Conservation (phyloP, 2,888 invertebrate genomes). For the Lasioglossum villosulum region DNA sequence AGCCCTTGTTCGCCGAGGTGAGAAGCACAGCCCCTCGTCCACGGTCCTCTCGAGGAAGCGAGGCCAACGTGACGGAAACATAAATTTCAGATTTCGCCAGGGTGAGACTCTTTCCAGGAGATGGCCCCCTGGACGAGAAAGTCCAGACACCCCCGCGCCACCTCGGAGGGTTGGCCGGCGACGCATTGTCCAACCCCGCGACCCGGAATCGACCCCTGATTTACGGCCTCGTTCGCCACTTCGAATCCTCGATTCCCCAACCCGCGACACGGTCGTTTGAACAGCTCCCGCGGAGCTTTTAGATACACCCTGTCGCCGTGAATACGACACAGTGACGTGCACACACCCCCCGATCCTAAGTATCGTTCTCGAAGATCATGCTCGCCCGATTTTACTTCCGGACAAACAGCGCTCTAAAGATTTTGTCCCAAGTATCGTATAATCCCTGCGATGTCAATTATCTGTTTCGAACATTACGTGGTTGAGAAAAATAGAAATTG, state of each 20-base stretch:
- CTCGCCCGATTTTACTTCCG: background rate
- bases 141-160: constrained; percentile 7
- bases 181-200: constrained; percentile 42
- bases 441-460: background rate
- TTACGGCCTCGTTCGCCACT: constrained; percentile 29
- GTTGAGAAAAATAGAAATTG: background rate
- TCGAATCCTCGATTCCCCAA: background rate
- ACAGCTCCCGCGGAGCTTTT: constrained; percentile 8
- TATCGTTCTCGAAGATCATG: background rate
- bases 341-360: background rate
- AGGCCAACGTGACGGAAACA: constrained; percentile 46
- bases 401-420: background rate
- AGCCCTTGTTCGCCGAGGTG: constrained; percentile 52
- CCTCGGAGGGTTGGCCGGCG: background rate
- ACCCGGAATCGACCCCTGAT: constrained; percentile 43
- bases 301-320: background rate
- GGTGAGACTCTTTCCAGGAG: constrained; percentile 15
- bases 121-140: constrained; percentile 2
- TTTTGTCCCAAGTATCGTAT: background rate
- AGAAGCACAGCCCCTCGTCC: constrained; percentile 21
- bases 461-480: background rate
- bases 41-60: constrained; percentile 21
- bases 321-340: background rate
- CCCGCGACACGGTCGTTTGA: constrained; percentile 9
- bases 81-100: constrained; percentile 55